Evolutionary conservation across 2,888 invertebrate genomes (phyloP), one percentile per base, ranked within the genome.

Genomic region (Netelia virgata): DNA sequence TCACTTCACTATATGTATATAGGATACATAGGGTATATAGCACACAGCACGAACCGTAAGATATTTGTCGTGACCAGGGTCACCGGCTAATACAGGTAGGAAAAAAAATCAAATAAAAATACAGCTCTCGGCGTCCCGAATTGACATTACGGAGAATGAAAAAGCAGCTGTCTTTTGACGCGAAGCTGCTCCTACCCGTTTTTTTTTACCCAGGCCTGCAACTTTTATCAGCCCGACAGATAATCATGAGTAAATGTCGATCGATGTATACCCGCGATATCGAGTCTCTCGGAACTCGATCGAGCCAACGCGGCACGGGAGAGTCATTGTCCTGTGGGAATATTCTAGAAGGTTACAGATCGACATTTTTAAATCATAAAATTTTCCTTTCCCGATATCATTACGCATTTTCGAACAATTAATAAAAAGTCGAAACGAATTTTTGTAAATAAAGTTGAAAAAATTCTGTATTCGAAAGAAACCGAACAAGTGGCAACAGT

Each of bases 301-400:
- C 55, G 68, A 72, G 63, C 47, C 68, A 57, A 50, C 68, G 63
- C 68, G 70, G 28, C 55, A 57, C 64, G 23, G 9, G 41, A 64
- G 76, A 76, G 82, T 82, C 82, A 82, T 76, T 76, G 82, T 76
- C 82, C 82, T 82, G n/a, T 70, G 82, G 72, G 70, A 76, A 82
- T 47, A 20, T 57, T 57, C 53, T 72, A 47, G 69, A 76, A 76
- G 76, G 70, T 76, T 70, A 55, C 75, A 43, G 14, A 47, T 47
- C 14, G 47, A 47, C 47, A 14, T 47, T 47, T 20, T 47, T 18
- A 66, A 16, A 10, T 50, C 47, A 20, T 50, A n/a, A 23, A n/a
- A 6, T 68, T 68, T 68, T 50, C 14, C 11, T 47, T 23, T 23
- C 23, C 23, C 3, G 28, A 28, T 2, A 28, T 28, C 28, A 3